phyloP scores from a whole-genome alignment of 2,797 vertebrate genomes.

The Melanotaenia pygmaea region DNA sequence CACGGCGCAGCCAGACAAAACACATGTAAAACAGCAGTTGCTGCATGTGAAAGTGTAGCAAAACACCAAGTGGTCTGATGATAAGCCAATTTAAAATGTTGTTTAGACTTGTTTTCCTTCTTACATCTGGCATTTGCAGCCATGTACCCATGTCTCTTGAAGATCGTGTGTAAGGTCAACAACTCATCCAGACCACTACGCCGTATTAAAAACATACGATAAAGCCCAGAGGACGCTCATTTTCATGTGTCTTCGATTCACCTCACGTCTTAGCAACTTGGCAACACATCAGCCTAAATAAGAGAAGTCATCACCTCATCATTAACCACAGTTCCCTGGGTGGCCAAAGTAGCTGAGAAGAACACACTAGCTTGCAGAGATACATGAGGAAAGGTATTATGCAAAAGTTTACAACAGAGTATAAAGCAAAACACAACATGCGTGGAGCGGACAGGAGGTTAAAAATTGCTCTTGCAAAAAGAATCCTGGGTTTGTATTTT shows the following conservation, averaged over 20 bases:
- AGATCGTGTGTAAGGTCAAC: constrained; percentile 40
- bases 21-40: constrained; percentile 49
- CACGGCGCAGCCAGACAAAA: constrained; percentile 50
- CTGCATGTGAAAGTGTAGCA: constrained; percentile 38
- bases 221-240: constrained; percentile 19
- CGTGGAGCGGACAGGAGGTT: constrained; percentile 19
- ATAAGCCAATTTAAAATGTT: constrained; percentile 36
- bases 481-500: constrained; percentile 64
- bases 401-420: constrained; percentile 26
- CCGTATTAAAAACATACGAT: constrained; percentile 29
- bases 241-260: constrained; percentile 32
- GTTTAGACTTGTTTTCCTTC: constrained; percentile 38
- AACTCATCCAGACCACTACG: constrained; percentile 18
- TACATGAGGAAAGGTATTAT: constrained; percentile 16
- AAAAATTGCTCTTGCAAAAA: constrained; percentile 33
- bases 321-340: constrained; percentile 36
- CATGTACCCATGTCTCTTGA: constrained; percentile 11
- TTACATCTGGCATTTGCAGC: constrained; percentile 49
- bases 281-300: constrained; percentile 31
- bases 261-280: constrained; percentile 32
- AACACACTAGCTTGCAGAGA: constrained; percentile 27
- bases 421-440: constrained; percentile 22
- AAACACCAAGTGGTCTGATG: constrained; percentile 48
- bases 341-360: constrained; percentile 12
- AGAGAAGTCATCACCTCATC: constrained; percentile 46